Percentiles rank a stretch among this genome's conserved stretches.
phyloP scores from a whole-genome alignment of 2,888 invertebrate species.

The Agrotis segetum region DNA sequence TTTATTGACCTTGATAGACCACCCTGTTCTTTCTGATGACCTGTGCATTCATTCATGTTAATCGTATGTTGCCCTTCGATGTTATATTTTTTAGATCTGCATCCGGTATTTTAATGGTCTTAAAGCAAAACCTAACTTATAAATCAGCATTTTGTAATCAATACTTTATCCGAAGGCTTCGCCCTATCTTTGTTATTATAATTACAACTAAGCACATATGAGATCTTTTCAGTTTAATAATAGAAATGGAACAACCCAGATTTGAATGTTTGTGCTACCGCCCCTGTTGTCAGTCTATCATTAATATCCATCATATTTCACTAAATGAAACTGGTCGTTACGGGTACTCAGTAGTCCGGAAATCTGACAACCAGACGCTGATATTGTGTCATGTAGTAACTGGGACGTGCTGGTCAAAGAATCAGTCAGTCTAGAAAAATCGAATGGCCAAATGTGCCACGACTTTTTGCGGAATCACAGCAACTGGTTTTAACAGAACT shows the following conservation, averaged over 20 bases:
- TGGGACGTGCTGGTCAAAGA: not conserved
- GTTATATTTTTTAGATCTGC: no score
- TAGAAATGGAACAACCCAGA: not conserved
- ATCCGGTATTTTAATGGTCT: no score
- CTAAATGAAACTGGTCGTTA: not conserved
- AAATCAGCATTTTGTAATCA: not conserved
- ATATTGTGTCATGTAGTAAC: not conserved
- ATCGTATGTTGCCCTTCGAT: no score
- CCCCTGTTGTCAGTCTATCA: not conserved
- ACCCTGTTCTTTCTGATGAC: no score
- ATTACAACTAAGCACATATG: no score
- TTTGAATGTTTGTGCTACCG: not conserved
- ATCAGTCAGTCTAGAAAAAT: not conserved
- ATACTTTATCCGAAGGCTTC: not conserved
- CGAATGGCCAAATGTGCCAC: not conserved
- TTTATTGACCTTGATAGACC: no score
- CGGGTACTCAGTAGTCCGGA: not conserved
- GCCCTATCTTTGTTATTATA: not conserved
- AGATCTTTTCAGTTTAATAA: not conserved
- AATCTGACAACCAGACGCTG: not conserved
- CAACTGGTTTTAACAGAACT: no score
- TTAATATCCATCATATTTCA: constrained; percentile 16
- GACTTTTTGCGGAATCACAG: no score
- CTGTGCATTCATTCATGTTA: no score
- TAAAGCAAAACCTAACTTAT: no score